Percentiles rank a stretch among this genome's conserved stretches.
These are phyloP conservation scores for Casuarius casuarius DNA, from an alignment of 2,113 vertebrate genomes.

Conservation along the genomic window DNA sequence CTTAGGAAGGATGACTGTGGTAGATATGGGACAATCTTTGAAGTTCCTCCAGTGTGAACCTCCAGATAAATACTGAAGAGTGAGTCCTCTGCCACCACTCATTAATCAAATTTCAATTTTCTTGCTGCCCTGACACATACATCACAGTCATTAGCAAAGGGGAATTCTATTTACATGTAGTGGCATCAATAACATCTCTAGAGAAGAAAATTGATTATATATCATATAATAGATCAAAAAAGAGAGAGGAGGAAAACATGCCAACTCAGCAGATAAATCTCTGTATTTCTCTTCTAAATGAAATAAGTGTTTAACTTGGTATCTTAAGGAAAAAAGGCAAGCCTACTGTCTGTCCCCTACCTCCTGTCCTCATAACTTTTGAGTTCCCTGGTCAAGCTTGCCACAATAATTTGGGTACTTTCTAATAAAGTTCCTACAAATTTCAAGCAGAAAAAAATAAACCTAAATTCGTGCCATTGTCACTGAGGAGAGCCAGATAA, in stretches of 20 bases:
- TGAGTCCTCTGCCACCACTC: background rate
- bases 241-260: background rate
- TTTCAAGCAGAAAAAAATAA: background rate
- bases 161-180: accelerated
- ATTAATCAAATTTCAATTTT: conserved; percentile 2
- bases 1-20: background rate
- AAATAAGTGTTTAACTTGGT: background rate
- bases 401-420: background rate
- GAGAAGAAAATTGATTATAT: conserved; percentile 1
- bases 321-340: background rate
- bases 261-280: background rate
- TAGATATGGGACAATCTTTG: background rate
- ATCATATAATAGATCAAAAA: conserved; percentile 12
- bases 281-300: background rate
- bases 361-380: background rate
- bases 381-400: background rate
- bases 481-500: background rate
- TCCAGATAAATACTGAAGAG: background rate
- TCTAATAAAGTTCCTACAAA: background rate
- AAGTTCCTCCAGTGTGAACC: background rate
- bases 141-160: background rate
- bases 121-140: background rate
- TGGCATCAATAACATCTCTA: conserved; percentile 2
- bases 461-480: background rate
- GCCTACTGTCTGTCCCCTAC: background rate